Evolutionary conservation across 2,113 vertebrate species (phyloP).

Genomic region (Nanorana parkeri): DNA sequence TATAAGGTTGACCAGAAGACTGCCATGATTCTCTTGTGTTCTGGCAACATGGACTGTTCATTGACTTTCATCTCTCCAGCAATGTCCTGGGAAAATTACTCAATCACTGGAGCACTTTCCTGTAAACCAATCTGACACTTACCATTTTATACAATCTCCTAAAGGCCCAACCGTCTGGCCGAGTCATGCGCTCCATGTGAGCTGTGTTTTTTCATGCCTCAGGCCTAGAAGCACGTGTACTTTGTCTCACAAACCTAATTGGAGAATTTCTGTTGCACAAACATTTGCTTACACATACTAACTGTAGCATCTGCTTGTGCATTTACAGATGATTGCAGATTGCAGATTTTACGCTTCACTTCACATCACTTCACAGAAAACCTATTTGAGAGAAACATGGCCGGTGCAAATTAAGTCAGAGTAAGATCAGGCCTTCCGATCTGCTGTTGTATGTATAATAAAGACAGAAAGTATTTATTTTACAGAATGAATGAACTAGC

Average conservation of each 20-base stretch:
- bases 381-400: no score
- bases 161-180: neutral
- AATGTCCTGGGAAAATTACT: neutral
- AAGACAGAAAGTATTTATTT: no score
- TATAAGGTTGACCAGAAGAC: neutral
- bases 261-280: neutral
- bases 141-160: neutral
- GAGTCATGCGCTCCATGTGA: neutral
- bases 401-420: no score
- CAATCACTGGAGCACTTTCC: neutral
- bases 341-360: no score
- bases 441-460: no score
- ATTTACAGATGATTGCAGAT: no score
- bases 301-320: slow-evolving; percentile 28
- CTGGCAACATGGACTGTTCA: neutral
- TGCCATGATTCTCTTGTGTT: slow-evolving; percentile 6
- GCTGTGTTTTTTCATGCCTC: neutral
- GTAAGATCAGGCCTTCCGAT: no score
- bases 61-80: slow-evolving; percentile 39
- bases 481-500: no score
- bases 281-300: slow-evolving; percentile 29
- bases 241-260: neutral
- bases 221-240: neutral
- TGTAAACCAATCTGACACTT: slow-evolving; percentile 12
- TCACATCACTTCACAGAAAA: no score